Evolutionary conservation across 2,113 vertebrate species (phyloP).

Genomic region (Alligator mississippiensis): DNA sequence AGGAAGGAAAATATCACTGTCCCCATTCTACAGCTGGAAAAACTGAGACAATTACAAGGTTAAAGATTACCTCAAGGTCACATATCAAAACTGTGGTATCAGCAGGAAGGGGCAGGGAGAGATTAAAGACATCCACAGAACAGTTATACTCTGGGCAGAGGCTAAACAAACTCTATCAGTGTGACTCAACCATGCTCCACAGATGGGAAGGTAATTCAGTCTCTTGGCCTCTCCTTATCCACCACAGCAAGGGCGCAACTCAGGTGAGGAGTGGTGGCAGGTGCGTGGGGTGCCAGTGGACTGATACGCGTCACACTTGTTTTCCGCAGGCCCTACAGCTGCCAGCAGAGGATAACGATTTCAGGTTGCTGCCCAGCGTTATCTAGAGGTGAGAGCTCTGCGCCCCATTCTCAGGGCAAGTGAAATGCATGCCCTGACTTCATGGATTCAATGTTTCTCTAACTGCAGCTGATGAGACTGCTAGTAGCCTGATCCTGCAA

Average conservation of each 20-base stretch:
- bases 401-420: neutral
- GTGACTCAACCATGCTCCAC: slow-evolving; percentile 56
- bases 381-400: neutral
- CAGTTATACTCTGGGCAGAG: slow-evolving; percentile 36
- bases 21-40: slow-evolving; percentile 1
- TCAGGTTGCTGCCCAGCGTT: neutral
- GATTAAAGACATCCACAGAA: neutral
- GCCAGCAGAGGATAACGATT: neutral
- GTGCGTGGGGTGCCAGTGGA: slow-evolving; percentile 1
- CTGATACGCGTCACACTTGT: neutral
- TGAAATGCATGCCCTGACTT: neutral
- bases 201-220: slow-evolving; percentile 46
- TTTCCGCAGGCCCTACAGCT: neutral
- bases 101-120: neutral
- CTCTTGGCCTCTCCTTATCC: slow-evolving; percentile 32
- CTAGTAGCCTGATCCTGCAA: neutral
- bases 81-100: neutral
- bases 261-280: neutral
- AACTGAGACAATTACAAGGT: slow-evolving; percentile 17
- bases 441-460: neutral
- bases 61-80: slow-evolving; percentile 3
- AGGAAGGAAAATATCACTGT: neutral
- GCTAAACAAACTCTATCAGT: neutral
- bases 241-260: neutral
- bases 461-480: neutral